Percentiles rank a stretch among this genome's conserved stretches.
Conservation (phyloP, 2,888 invertebrate species). For the Hirtodrosophila confusa region DNA sequence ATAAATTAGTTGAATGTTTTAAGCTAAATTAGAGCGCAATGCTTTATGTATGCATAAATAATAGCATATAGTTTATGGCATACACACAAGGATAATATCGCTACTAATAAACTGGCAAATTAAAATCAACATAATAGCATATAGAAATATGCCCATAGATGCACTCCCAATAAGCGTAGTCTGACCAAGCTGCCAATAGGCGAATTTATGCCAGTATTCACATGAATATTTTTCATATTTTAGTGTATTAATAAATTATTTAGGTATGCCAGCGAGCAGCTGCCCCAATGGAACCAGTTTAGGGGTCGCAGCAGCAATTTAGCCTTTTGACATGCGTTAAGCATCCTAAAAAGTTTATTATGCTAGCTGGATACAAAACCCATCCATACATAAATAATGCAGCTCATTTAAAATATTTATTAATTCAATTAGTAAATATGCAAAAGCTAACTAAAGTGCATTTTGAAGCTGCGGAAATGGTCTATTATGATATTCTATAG, state of each 20-base stretch:
- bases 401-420: slow-evolving; percentile 45
- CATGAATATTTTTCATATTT: slow-evolving; percentile 30
- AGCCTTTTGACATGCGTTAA: slow-evolving; percentile 55
- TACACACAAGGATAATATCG: slow-evolving; percentile 9
- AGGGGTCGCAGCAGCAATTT: slow-evolving; percentile 29
- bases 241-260: slow-evolving; percentile 64
- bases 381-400: slow-evolving; percentile 36
- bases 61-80: slow-evolving; percentile 3
- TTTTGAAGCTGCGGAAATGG: slow-evolving; percentile 50
- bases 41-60: slow-evolving; percentile 59
- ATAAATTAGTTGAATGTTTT: slow-evolving; percentile 69
- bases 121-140: slow-evolving; percentile 56
- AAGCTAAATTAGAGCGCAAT: slow-evolving; percentile 64
- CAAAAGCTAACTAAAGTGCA: slow-evolving; percentile 29
- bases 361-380: not conserved
- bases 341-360: slow-evolving; percentile 26
- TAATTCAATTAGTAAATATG: slow-evolving; percentile 67
- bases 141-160: slow-evolving; percentile 1
- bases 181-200: slow-evolving; percentile 6
- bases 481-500: slow-evolving; percentile 39
- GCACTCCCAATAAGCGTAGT: not conserved
- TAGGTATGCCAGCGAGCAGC: slow-evolving; percentile 22
- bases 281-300: slow-evolving; percentile 17
- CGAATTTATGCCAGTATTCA: slow-evolving; percentile 1
- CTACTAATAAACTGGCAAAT: slow-evolving; percentile 62